Base-by-base conservation (phyloP, 2,797 vertebrate species). In the Eremophila alpestris region DNA sequence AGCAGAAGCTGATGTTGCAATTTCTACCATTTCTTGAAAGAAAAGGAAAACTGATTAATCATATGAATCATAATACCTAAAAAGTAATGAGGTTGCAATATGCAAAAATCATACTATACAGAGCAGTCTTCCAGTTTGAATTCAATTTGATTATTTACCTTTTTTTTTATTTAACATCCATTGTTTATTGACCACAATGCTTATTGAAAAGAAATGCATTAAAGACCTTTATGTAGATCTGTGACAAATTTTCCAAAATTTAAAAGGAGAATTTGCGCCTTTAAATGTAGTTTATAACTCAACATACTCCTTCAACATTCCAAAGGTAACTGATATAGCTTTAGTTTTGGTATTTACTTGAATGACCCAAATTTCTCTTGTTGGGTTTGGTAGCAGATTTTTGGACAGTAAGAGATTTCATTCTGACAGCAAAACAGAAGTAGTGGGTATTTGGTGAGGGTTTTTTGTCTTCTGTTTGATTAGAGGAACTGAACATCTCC, bases 1-100 rank as follows among this genome's bases (percentile, higher is more conserved):
- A 96, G 75, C 40, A 82, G 64, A 95, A 74, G 54, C 48, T 63
- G 24, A 19, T 77, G 78, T 95, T 18, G 32, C 85, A 94, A 91
- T 97, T 95, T 94, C 82, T 81, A 46, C 87, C 90, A 90, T 95
- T 97, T 96, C 64, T 77, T 91, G 83, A 88, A 96, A 96, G 84
- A 89, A 89, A 94, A 68, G 15, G 60, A 69, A 65, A 79, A 17
- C 9, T 87, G 76, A 78, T 90, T 94, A 96, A 86, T 93, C 75
- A 55, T 32, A 79, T 92, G 54, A 94, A 91, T 97, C 94, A 80
- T 71, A 89, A 88, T 77, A 89, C 58, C 90, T 93, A 55, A 94
- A 94, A 87, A 90, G 83, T 87, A 96, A 59, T 79, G 65, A 96
- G 83, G 16, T 54, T 87, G 55, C 49, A 48, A 69, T 46, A 55